Evolutionary conservation across 2,797 vertebrate genomes (phyloP), one percentile per base, ranked within the genome.

Genomic region (Anas bernieri): DNA sequence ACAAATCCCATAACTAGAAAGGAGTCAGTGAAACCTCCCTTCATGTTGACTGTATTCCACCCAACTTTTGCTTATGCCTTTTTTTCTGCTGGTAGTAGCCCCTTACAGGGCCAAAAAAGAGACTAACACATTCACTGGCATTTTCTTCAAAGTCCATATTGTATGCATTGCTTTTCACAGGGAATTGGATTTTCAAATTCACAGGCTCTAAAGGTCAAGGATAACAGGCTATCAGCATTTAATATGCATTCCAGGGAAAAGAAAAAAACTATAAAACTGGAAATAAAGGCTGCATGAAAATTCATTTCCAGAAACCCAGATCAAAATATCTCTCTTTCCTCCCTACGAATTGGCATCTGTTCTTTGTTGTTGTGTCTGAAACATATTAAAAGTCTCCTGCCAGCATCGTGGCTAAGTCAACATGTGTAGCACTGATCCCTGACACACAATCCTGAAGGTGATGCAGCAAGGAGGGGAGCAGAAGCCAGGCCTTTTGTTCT

Each of bases 121-220:
- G 92, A 94, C 91, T 66, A 77, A 64, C 77, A 94, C 66, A 61
- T 93, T 90, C 85, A 52, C 78, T 83, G 82, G 92, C 90, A 92
- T 94, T 95, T 96, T 94, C 95, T 90, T 95, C 87, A 64, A 91
- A 69, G 50, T 95, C 96, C 84, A 62, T 84, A 68, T 66, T 95
- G 80, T 88, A 88, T 86, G 87, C 91, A 81, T 94, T 84, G 66
- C 82, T 95, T 91, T 95, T 96, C 91, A 93, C 46, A 16, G 78
- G 88, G 95, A 97, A 97, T 92, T 96, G 95, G 96, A 97, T 97
- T 98, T 97, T 97, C 96, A 96, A 91, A 96, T 92, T 94, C 94
- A 81, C 69, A 85, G 61, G 82, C 80, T 93, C 85, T 86, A 97
- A 97, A 97, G 96, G 95, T 96, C 91, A 91, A 82, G 93, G 95